Evolutionary conservation across 30 jellyfish, hydroid and myxozoan genomes (phyloP).

Genomic region (Aurelia sp.): DNA sequence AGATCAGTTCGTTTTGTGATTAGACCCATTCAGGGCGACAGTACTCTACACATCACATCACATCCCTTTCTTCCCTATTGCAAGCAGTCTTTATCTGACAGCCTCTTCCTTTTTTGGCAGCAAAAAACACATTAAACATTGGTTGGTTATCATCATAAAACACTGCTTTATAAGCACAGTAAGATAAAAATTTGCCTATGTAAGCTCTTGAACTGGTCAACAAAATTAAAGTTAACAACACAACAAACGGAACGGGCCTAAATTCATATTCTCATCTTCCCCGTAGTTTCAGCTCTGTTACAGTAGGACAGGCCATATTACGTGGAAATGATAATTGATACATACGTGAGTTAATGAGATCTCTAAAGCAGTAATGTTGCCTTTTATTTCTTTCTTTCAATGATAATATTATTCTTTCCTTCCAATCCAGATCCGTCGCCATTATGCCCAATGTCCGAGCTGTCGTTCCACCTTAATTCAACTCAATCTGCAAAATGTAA

Average conservation of each 20-base stretch:
- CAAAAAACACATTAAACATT: too few relatives aligned
- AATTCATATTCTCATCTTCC: too few relatives aligned
- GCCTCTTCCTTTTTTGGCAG: too few relatives aligned
- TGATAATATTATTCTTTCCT: conserved; percentile 14
- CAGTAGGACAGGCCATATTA: too few relatives aligned
- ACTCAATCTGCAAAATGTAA: too few relatives aligned
- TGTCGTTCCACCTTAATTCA: not conserved
- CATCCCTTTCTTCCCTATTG: too few relatives aligned
- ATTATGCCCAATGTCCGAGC: conserved; percentile 3
- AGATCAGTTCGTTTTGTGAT: too few relatives aligned
- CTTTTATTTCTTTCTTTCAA: conserved; percentile 39
- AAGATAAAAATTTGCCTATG: not conserved
- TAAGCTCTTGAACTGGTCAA: not conserved
- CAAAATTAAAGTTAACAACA: not conserved
- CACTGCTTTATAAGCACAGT: not conserved
- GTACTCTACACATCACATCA: too few relatives aligned
- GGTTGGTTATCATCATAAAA: not conserved
- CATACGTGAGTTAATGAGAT: conserved; percentile 59
- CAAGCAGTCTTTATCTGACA: too few relatives aligned
- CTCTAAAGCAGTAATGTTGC: conserved; percentile 56
- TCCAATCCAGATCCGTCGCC: conserved; percentile 68
- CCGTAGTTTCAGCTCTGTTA: too few relatives aligned
- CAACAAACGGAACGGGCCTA: not conserved
- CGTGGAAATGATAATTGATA: not conserved
- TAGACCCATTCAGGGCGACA: too few relatives aligned